Evolutionary conservation across 1,140 invertebrate genomes (phyloP).

Genomic region (Cydia pomonella): DNA sequence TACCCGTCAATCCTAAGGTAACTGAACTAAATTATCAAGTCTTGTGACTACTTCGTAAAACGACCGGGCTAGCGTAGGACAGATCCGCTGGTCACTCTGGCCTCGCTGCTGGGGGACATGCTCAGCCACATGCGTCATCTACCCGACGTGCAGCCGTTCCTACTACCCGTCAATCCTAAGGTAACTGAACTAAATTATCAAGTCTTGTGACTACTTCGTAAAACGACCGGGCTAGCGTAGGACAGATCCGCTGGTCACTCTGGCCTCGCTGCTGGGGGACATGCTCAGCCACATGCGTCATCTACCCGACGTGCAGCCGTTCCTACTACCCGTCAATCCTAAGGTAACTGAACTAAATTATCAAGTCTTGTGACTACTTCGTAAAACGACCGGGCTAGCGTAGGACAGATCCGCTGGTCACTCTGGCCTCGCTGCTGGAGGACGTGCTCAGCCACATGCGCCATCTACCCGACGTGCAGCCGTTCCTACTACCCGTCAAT

Average conservation of each 20-base stretch:
- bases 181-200: too few relatives aligned
- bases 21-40: slow-evolving; percentile 32
- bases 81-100: slow-evolving; percentile 95
- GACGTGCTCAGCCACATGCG: slow-evolving; percentile 97
- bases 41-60: neutral
- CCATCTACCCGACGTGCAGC: slow-evolving; percentile 94
- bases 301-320: slow-evolving; percentile 95
- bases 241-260: slow-evolving; percentile 95
- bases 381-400: too few relatives aligned
- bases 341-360: too few relatives aligned
- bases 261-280: slow-evolving; percentile 95
- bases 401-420: slow-evolving; percentile 97
- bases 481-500: slow-evolving; percentile 97
- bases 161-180: slow-evolving; percentile 97
- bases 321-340: slow-evolving; percentile 95
- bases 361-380: slow-evolving; percentile 93
- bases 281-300: slow-evolving; percentile 97
- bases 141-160: slow-evolving; percentile 95
- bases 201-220: slow-evolving; percentile 97
- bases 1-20: slow-evolving; percentile 96
- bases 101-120: slow-evolving; percentile 95
- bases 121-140: slow-evolving; percentile 96
- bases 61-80: slow-evolving; percentile 84
- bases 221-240: slow-evolving; percentile 90
- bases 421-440: slow-evolving; percentile 95